Evolutionary conservation across 2,888 invertebrate genomes (phyloP).

Genomic region (Xestoiulus laeticollis): DNA sequence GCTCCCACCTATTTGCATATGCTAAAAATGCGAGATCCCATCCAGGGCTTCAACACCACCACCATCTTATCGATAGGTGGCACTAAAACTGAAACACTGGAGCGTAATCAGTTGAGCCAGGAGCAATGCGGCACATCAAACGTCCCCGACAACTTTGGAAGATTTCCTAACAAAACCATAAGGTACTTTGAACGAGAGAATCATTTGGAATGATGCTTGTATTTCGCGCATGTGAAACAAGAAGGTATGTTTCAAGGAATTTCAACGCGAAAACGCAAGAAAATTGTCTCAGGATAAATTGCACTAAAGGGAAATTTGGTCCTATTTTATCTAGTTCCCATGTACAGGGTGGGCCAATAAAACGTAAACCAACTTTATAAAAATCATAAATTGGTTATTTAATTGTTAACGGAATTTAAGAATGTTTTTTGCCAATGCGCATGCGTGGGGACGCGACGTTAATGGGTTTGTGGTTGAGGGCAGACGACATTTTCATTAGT

Average conservation of each 20-base stretch:
- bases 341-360: too few species aligned
- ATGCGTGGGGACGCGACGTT: too few species aligned
- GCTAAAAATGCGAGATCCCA: background rate
- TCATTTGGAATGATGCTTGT: background rate
- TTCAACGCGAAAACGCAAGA: too few species aligned
- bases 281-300: too few species aligned
- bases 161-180: background rate
- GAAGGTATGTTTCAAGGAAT: background rate
- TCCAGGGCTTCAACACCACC: background rate
- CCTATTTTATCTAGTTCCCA: too few species aligned
- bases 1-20: background rate
- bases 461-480: too few species aligned
- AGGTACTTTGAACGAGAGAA: background rate
- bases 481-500: too few species aligned
- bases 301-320: too few species aligned
- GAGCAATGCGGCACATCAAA: constrained; percentile 38
- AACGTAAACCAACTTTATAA: too few species aligned
- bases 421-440: too few species aligned
- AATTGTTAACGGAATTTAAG: too few species aligned
- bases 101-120: constrained; percentile 2
- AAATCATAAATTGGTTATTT: too few species aligned
- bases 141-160: background rate
- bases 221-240: background rate
- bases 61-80: constrained; percentile 34
- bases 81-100: constrained; percentile 27